Evolutionary conservation across 35 echinoderm and acorn worm species (phyloP).

Genomic region (Heliocidaris erythrogramma): DNA sequence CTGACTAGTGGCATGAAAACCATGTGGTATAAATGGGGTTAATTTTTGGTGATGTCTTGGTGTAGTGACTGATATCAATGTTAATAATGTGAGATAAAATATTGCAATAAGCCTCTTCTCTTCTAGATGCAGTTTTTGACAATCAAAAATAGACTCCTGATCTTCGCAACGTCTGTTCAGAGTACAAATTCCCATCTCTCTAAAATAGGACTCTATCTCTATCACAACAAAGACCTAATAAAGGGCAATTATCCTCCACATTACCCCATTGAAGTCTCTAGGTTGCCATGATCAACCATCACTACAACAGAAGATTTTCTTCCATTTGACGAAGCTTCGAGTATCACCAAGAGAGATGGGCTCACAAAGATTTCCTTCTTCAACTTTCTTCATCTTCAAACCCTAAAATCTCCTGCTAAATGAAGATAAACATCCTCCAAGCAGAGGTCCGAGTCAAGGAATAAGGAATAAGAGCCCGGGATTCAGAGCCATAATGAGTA

Average conservation of each 20-base stretch:
- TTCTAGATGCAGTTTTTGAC: background rate
- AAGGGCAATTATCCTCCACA: background rate
- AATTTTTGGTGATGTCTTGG: no score
- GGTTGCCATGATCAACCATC: background rate
- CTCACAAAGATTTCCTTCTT: slow-evolving; percentile 11
- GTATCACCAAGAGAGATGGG: background rate
- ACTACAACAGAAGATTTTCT: slow-evolving; percentile 1
- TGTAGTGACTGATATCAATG: no score
- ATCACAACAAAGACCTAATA: background rate
- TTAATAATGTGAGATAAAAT: background rate
- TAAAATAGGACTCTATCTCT: background rate
- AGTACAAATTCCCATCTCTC: no score
- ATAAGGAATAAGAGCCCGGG: background rate
- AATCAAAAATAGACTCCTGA: background rate
- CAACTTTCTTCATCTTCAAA: background rate
- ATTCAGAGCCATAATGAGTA: background rate
- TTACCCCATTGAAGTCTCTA: background rate
- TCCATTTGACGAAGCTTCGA: background rate
- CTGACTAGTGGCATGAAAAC: no score
- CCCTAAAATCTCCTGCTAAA: slow-evolving; percentile 10
- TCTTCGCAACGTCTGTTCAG: no score
- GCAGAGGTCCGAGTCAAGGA: background rate
- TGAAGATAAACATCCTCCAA: background rate
- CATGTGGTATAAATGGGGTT: no score
- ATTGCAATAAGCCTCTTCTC: background rate